Evolutionary conservation across 2,888 invertebrate species (phyloP).

Genomic region (Cataglyphis albicans): DNA sequence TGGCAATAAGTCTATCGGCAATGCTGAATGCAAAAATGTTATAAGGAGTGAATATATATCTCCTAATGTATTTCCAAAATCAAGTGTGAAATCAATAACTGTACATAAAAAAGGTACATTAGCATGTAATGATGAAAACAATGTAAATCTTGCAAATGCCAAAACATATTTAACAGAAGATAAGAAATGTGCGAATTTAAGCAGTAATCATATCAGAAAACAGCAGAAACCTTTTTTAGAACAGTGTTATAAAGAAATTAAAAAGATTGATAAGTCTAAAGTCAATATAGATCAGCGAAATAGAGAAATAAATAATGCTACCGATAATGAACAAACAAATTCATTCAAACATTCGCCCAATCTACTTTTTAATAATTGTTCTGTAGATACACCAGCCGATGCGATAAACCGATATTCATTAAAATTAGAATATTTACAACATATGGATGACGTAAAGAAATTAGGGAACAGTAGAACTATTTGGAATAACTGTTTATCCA

Average conservation of each 20-base stretch:
- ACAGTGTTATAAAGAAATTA: background rate
- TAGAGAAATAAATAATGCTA: background rate
- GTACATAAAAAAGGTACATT: conserved; percentile 52
- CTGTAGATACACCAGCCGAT: background rate
- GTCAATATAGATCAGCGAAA: background rate
- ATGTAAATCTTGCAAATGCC: conserved; percentile 48
- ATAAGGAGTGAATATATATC: background rate
- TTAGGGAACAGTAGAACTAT: background rate
- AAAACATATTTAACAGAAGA: conserved; percentile 46
- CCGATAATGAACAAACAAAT: background rate
- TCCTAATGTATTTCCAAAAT: background rate
- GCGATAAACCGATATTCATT: background rate
- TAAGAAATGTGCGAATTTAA: conserved; percentile 54
- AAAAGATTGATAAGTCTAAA: background rate
- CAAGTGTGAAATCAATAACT: conserved; percentile 38
- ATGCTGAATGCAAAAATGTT: background rate
- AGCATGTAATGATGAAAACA: conserved; percentile 33
- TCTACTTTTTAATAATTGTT: background rate
- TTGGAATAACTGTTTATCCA: background rate
- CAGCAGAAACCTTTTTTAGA: conserved; percentile 26
- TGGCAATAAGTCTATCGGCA: background rate
- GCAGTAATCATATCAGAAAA: conserved; percentile 3
- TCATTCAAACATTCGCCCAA: background rate
- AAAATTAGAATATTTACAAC: background rate
- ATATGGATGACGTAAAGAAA: background rate